Evolutionary conservation across 2,113 vertebrate species (phyloP).

Genomic region (Zapornia atra): DNA sequence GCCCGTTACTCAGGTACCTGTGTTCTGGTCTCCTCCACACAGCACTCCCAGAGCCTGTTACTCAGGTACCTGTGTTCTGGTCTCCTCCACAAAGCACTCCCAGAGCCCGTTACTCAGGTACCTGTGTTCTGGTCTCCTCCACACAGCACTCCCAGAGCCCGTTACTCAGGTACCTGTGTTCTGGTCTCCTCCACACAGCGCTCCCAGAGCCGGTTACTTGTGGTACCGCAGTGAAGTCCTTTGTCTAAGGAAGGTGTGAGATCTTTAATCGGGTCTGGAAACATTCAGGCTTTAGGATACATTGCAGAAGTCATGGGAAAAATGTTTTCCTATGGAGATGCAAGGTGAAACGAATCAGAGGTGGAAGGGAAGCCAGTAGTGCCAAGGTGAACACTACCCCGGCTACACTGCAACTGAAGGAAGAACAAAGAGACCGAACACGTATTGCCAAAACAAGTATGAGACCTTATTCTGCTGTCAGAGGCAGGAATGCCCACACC

Average conservation of each 20-base stretch:
- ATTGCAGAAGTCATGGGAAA: not conserved
- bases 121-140: too few relatives aligned
- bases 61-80: too few relatives aligned
- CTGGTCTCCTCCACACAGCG: not conserved
- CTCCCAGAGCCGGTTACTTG: accelerated
- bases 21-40: too few relatives aligned
- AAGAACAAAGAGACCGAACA: not conserved
- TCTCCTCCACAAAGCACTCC: not conserved
- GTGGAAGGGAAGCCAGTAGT: not conserved
- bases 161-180: too few relatives aligned
- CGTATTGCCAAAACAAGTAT: not conserved
- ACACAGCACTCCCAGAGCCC: too few relatives aligned
- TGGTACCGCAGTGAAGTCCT: accelerated
- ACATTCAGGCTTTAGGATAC: not conserved
- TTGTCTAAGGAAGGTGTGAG: accelerated
- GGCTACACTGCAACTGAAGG: not conserved
- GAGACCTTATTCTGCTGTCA: not conserved
- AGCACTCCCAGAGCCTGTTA: too few relatives aligned
- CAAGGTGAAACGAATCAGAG: not conserved
- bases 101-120: too few relatives aligned
- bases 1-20: too few relatives aligned
- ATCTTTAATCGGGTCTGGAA: not conserved
- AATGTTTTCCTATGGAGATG: not conserved
- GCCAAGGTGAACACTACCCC: not conserved
- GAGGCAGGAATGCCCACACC: not conserved